phyloP scores from a whole-genome alignment of 2,113 vertebrate species.

The Cisticola juncidis region DNA sequence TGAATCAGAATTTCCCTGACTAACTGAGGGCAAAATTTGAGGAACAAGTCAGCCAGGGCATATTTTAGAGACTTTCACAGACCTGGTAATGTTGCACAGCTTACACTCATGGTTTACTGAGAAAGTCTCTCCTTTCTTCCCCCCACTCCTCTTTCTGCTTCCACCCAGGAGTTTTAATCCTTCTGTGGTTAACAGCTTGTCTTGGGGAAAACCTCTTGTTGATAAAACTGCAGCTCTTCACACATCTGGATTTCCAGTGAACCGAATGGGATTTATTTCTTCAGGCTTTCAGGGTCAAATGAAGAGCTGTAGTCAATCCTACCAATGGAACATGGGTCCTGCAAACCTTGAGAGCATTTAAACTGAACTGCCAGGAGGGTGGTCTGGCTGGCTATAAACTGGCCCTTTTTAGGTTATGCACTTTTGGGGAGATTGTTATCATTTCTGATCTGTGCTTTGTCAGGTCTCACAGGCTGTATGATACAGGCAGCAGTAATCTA shows the following conservation, averaged over 20 bases:
- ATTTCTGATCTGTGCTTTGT: neutral
- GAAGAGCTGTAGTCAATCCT: neutral
- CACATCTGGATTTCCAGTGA: neutral
- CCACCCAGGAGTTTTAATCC: neutral
- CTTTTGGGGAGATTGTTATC: neutral
- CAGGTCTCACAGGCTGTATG: fast-evolving
- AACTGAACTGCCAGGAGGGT: neutral
- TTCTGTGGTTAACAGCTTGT: neutral
- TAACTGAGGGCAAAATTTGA: neutral
- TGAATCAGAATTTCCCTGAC: neutral
- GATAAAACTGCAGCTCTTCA: neutral
- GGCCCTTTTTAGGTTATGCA: neutral
- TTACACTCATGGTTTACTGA: neutral
- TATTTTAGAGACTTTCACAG: neutral
- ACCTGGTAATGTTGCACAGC: neutral
- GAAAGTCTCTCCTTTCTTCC: neutral
- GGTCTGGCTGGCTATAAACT: neutral
- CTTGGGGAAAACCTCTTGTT: neutral
- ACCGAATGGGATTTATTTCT: neutral
- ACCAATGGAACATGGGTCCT: neutral
- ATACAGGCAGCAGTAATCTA: neutral
- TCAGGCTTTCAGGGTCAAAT: neutral
- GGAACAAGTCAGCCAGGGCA: neutral
- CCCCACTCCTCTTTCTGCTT: neutral
- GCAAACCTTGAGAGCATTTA: neutral